Evolutionary conservation across 2,797 vertebrate species (phyloP), one percentile per base, ranked within the genome.

Genomic region (Ammospiza maritima): DNA sequence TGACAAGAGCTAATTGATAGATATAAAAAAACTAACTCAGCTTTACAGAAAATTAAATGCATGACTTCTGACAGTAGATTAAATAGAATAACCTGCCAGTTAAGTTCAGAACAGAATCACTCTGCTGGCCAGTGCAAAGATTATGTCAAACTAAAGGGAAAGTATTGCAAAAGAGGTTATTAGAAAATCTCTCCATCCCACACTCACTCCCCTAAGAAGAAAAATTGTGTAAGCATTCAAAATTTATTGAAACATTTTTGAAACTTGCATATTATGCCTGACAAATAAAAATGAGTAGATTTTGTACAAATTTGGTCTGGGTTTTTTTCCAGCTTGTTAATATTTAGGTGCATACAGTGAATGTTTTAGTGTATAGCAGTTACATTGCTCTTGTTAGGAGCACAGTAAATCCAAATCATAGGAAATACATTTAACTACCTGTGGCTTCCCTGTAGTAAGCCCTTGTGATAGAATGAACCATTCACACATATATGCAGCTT

Each of bases 271-370:
- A 44, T 69, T 51, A 44, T 23, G 10, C 15, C 45, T 70, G 42
- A 73, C 5, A 84, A 81, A 74, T 47, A 66, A 5, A 21, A 91
- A 70, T 3, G 0, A 13, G 21, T 16, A 72, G 6, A 60, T 57
- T 32, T 32, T 4, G 9, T 34, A 51, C 16, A 73, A 22, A n/a
- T 67, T 90, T 53, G 48, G 5, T 62, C n/a, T 26, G 16, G 0
- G 0, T 0, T 0, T 0, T 58, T 86, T 85, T 74, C 17, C 29
- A 70, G 38, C 36, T 54, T 64, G 4, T 32, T 42, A 66, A 10
- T 34, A 54, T 56, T 85, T 67, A 85, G 14, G 23, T 61, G 14
- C 11, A 48, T 10, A 38, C 5, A 62, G 19, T 23, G 27, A 66
- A 42, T 22, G 2, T 26, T 76, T 85, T 74, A 80, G 36, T 36